These are phyloP conservation scores for Episyrphus balteatus DNA, from an alignment of 1,140 invertebrate species.

Conservation along the genomic window DNA sequence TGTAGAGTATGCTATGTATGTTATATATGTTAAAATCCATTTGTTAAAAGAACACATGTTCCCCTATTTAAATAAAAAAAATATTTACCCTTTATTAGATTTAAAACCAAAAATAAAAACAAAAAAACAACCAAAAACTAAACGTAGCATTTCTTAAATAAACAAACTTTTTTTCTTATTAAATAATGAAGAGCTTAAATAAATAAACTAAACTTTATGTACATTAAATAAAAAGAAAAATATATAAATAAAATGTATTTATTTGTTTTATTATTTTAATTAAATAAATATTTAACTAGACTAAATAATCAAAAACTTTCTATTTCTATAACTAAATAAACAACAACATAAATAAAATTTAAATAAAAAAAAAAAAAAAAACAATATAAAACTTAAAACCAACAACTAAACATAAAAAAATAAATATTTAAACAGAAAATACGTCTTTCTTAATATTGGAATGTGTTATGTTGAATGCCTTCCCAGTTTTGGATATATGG, in stretches of 20 bases:
- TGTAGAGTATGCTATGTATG: too few relatives aligned
- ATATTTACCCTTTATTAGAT: too few relatives aligned
- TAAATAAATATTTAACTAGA: not conserved
- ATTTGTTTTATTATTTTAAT: not conserved
- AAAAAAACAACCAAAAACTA: not conserved
- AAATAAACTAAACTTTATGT: too few relatives aligned
- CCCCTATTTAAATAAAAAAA: too few relatives aligned
- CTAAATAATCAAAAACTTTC: not conserved
- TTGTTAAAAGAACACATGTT: not conserved
- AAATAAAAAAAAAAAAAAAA: not conserved
- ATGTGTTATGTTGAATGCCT: constrained; percentile 5
- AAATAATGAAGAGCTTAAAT: too few relatives aligned
- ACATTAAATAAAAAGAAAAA: not conserved
- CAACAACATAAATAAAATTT: not conserved
- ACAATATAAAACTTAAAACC: not conserved
- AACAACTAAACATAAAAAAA: too few relatives aligned
- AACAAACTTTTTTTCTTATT: not conserved
- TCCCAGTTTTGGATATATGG: constrained; percentile 4
- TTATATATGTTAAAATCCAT: not conserved
- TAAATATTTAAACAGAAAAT: not conserved
- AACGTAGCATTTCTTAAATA: not conserved
- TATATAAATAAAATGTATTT: not conserved
- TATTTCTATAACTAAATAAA: not conserved
- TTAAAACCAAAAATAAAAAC: too few relatives aligned
- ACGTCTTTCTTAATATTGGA: constrained; percentile 1